These are phyloP conservation scores for Anguilla megastoma DNA, from an alignment of 2,797 vertebrate species.

Conservation along the genomic window DNA sequence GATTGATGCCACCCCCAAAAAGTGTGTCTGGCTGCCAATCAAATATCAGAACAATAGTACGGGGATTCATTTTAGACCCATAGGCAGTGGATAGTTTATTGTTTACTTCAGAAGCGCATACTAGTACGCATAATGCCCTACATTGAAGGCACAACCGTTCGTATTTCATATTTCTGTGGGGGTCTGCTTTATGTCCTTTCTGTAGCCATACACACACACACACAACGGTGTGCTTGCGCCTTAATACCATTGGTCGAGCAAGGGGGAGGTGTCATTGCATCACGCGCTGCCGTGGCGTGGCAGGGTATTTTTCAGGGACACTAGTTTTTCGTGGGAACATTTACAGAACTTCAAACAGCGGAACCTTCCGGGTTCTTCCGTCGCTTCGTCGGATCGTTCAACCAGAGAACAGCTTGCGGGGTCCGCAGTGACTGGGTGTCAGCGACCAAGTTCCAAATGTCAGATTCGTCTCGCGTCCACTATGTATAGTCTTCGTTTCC, in stretches of 20 bases:
- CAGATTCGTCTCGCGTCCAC: background rate
- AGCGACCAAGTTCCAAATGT: background rate
- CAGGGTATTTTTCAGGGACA: background rate
- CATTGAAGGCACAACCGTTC: background rate
- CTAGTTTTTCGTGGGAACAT: background rate
- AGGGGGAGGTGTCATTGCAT: background rate
- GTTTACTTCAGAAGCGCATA: background rate
- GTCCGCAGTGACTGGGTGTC: background rate
- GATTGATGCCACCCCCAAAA: background rate
- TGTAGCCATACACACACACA: background rate
- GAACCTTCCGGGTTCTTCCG: background rate
- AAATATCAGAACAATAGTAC: background rate
- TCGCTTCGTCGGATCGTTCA: background rate
- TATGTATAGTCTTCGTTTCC: conserved; percentile 17
- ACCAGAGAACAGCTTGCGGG: background rate
- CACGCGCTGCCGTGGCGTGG: background rate
- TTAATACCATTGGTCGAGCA: background rate
- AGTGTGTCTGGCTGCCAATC: background rate
- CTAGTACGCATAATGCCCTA: background rate
- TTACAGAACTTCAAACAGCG: background rate
- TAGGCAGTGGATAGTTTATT: background rate
- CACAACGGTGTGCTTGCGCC: background rate
- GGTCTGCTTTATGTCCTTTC: background rate
- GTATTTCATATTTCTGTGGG: background rate
- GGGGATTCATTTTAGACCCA: background rate